A percentile compares a stretch with the other conserved stretches of the same genome.
Conservation (phyloP, 2,888 invertebrate genomes). For the Philopedon plagiatum region DNA sequence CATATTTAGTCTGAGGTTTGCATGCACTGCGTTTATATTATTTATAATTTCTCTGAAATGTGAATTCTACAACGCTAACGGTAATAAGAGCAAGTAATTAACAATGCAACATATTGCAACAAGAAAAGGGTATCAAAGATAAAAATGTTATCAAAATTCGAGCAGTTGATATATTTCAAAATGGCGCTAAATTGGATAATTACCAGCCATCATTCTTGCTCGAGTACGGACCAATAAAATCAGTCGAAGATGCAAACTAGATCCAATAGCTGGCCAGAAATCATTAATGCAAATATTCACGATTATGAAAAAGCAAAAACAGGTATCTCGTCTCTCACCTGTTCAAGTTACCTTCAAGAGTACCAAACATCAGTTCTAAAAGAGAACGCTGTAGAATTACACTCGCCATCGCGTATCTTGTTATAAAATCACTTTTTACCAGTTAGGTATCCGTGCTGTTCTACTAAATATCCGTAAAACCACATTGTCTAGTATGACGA, state of each 20-base stretch:
- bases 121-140: not conserved
- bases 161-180: constrained; percentile 11
- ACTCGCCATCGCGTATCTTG: constrained; percentile 17
- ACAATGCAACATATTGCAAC: too few relatives aligned
- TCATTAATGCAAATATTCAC: constrained; percentile 43
- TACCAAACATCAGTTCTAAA: constrained; percentile 48
- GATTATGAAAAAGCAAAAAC: constrained; percentile 51
- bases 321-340: constrained; percentile 50
- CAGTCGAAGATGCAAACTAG: constrained; percentile 20
- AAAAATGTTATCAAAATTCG: not conserved
- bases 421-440: constrained; percentile 18
- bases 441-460: constrained; percentile 12
- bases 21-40: too few relatives aligned
- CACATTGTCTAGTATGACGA: constrained; percentile 26
- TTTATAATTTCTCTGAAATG: not conserved
- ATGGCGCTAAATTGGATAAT: constrained; percentile 23
- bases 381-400: constrained; percentile 38
- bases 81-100: too few relatives aligned
- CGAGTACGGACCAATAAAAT: constrained; percentile 4
- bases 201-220: constrained; percentile 26
- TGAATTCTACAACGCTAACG: too few relatives aligned
- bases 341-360: constrained; percentile 50
- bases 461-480: constrained; percentile 31
- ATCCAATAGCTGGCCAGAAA: constrained; percentile 25
- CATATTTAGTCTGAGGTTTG: too few relatives aligned